A percentile compares a stretch with the other conserved stretches of the same genome.
phyloP scores from a whole-genome alignment of 2,888 invertebrate genomes.

The Chrysodeixis includens region DNA sequence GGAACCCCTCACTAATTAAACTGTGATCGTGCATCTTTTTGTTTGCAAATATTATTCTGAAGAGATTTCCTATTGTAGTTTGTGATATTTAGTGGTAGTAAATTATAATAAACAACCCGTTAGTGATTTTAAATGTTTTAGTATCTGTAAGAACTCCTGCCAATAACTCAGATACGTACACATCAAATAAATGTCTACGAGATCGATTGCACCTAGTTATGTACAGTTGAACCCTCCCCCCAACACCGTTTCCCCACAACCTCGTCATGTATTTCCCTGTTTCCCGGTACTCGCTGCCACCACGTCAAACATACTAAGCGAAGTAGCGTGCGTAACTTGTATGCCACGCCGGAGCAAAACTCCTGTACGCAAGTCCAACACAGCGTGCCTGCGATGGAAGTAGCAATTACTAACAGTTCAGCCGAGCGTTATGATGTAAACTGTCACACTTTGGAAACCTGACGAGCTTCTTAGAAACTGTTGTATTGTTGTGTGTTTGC shows the following conservation, averaged over 20 bases:
- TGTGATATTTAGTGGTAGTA: neutral
- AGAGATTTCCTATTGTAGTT: neutral
- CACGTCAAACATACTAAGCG: conserved; percentile 8
- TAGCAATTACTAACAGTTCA: conserved; percentile 33
- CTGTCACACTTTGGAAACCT: neutral
- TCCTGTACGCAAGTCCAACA: conserved; percentile 35
- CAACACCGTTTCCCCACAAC: no score
- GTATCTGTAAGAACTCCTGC: no score
- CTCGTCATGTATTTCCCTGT: neutral
- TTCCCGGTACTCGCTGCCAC: neutral
- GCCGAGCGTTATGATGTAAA: conserved; percentile 25
- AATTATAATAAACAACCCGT: neutral
- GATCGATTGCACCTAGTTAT: no score
- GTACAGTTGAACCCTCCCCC: no score
- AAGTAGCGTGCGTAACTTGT: conserved; percentile 3
- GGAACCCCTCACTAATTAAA: conserved; percentile 48
- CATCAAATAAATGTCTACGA: no score
- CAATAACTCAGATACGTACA: no score
- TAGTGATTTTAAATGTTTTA: no score
- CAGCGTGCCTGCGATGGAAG: conserved; percentile 22
- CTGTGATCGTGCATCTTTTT: conserved; percentile 20
- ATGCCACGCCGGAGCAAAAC: conserved; percentile 30
- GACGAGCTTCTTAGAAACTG: neutral
- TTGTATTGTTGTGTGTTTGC: neutral
- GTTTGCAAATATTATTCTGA: neutral